Evolutionary conservation across 1,140 invertebrate genomes (phyloP), one percentile per base, ranked within the genome.

Genomic region (Bacillus rossius): DNA sequence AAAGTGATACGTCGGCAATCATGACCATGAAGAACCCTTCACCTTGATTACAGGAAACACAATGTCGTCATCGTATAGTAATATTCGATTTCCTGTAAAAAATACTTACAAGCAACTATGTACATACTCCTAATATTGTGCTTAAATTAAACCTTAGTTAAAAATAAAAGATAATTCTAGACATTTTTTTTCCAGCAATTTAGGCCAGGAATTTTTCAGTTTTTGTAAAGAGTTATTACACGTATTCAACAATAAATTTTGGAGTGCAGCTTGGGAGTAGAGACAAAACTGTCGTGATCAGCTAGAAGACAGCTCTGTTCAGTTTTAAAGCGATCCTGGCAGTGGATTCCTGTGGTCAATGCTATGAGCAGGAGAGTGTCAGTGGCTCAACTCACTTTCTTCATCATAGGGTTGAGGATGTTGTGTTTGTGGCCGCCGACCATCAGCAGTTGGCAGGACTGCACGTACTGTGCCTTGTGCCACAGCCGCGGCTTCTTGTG

Each of bases 371-470:
- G 38, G 38, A 40, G n/a, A 13, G 38, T 13, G 38, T 8, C 13
- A 48, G 22, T 10, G 17, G n/a, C 1, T 2, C 40, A n/a, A 55
- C 60, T 57, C 50, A 60, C 54, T 55, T 40, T 57, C 57, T 40
- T 56, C 25, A 20, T 54, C 26, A 34, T 43, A 7, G 56, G 54
- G 48, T 29, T 50, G 2, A 57, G 55, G 51, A 58, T 63, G 60
- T 62, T 65, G 8, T 49, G 41, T n/a, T 51, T 60, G 19, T 66
- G 58, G 8, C 66, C 66, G 10, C 66, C 66, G 22, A 64, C 29
- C 10, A 66, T 64, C 3, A 68, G 22, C 17, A 68, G 51, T 29
- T 68, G 61, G 17, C 51, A 37, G 14, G 61, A 57, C 8, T 16
- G 17, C 5, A 53, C 60, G 38, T 59, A 59, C 3, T 52, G 58